Conservation (phyloP, 2,113 vertebrate species). For the Anolis sagrei region DNA sequence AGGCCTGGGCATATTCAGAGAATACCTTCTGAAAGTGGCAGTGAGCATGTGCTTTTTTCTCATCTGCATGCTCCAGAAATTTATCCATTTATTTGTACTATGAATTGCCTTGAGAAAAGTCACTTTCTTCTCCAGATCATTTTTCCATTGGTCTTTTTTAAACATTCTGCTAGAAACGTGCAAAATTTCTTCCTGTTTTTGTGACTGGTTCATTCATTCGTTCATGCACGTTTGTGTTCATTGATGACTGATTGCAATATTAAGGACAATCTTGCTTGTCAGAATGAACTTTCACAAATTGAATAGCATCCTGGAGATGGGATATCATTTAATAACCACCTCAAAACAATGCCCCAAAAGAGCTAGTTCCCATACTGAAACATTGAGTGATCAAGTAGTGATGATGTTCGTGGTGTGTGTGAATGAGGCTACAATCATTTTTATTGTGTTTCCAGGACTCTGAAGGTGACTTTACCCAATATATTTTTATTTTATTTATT, state of each 20-base stretch:
- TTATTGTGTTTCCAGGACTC: neutral
- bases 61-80: neutral
- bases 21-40: neutral
- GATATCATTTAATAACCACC: neutral
- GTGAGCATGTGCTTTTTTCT: neutral
- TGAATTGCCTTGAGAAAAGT: neutral
- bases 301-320: neutral
- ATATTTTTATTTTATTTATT: too few relatives aligned
- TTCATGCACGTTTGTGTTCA: neutral
- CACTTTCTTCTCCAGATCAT: neutral
- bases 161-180: neutral
- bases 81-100: neutral
- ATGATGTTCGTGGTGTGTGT: neutral
- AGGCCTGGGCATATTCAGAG: neutral
- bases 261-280: neutral
- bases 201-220: neutral
- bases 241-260: neutral
- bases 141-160: neutral
- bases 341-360: neutral
- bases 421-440: too few relatives aligned
- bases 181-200: neutral
- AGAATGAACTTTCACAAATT: neutral
- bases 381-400: neutral
- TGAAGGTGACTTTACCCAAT: neutral
- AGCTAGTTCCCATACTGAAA: too few relatives aligned